These are phyloP conservation scores for Dreissena polymorpha DNA, from an alignment of 1,140 invertebrate genomes.

Conservation along the genomic window DNA sequence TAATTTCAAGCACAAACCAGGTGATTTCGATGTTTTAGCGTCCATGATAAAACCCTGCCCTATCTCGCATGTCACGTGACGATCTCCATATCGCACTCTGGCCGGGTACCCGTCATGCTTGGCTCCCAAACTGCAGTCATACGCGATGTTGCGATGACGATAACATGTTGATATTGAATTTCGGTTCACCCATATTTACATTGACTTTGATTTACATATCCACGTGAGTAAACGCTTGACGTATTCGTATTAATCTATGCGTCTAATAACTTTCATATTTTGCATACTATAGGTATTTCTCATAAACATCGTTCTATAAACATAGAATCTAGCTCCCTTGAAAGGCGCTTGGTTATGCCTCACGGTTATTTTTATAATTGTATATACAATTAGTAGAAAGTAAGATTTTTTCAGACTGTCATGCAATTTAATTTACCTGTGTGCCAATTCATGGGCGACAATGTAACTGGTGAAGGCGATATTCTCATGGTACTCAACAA, in stretches of 20 bases:
- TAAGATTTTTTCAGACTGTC: background rate
- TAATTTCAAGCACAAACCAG: background rate
- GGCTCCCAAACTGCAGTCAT: conserved; percentile 26
- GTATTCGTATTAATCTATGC: too few relatives aligned
- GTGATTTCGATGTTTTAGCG: conserved; percentile 19
- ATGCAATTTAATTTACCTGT: conserved; percentile 17
- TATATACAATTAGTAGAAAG: background rate
- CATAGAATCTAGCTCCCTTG: too few relatives aligned
- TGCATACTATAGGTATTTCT: too few relatives aligned
- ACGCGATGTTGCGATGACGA: background rate
- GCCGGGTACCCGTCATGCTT: conserved; percentile 41
- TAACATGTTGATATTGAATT: background rate
- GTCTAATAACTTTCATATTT: too few relatives aligned
- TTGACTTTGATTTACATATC: background rate
- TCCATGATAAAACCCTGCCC: conserved; percentile 28
- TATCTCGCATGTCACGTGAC: background rate
- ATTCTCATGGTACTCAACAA: conserved; percentile 38
- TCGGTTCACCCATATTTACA: background rate
- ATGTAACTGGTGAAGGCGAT: conserved; percentile 33
- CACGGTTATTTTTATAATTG: background rate
- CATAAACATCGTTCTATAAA: too few relatives aligned
- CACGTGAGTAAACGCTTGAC: too few relatives aligned
- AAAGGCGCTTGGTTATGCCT: too few relatives aligned
- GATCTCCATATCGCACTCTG: conserved; percentile 12
- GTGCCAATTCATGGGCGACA: conserved; percentile 36